Base-by-base conservation (phyloP, 2,797 vertebrate species). In the Gorsachius magnificus region DNA sequence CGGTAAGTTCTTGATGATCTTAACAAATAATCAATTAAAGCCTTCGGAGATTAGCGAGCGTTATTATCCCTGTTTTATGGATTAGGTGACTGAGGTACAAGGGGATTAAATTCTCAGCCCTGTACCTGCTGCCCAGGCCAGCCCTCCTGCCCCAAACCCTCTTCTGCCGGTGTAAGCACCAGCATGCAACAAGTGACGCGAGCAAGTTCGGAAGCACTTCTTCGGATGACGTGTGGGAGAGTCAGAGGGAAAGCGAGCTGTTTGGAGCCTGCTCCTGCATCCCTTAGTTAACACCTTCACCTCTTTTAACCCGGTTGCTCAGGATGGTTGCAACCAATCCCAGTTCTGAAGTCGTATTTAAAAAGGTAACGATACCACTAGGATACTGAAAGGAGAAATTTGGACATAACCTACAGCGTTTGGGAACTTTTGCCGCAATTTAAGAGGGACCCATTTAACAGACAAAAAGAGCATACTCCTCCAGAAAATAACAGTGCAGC, bases 21-120 rank as follows among this genome's bases (percentile, higher is more conserved):
- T 93, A 92, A 89, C 83, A 93, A 95, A 93, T 90, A 93, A 95
- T 93, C 90, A 91, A 11, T 95, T 96, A 91, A 87, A 87, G 70
- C 70, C 35, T 48, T n/a, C 80, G 84, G 74, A 92, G 90, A 84
- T 90, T 76, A 90, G 81, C 3, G 25, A 90, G 66, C 3, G 1
- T 90, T 82, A 90, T 87, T 83, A 72, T 74, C 21, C 58, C 58
- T 65, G 43, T 46, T 88, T 78, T 89, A 89, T 84, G 63, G 81
- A 89, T 93, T 76, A 75, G 51, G 80, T 83, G 80, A 66, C 66
- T 48, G 92, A 87, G 80, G 74, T 46, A 70, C 74, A 72, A 88
- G 94, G 80, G 56, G 33, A 86, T 93, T 79, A 90, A 72, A 63
- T 64, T 66, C 76, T 54, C 79, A 95, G 33, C 54, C 53, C 50